A percentile compares a stretch with the other conserved stretches of the same genome.
phyloP scores from a whole-genome alignment of 2,797 vertebrate genomes.

The Phalanger gymnotis region DNA sequence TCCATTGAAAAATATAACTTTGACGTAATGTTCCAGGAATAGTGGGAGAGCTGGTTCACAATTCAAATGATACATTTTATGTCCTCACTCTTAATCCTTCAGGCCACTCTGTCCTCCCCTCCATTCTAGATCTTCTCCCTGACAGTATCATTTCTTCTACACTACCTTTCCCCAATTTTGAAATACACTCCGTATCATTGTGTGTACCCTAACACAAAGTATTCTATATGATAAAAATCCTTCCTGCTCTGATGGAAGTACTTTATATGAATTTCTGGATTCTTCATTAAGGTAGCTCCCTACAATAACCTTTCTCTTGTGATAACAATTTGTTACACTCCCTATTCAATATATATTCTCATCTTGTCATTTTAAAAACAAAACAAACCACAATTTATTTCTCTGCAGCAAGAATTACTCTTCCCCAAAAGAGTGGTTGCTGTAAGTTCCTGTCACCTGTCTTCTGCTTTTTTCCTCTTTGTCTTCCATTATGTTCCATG shows the following conservation, averaged over 20 bases:
- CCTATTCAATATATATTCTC: not conserved
- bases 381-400: not conserved
- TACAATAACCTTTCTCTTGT: not conserved
- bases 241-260: not conserved
- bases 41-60: not conserved
- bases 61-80: not conserved
- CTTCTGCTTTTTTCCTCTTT: constrained; percentile 15
- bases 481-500: not conserved
- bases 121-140: not conserved
- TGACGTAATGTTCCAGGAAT: not conserved
- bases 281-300: not conserved
- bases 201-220: not conserved
- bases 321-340: not conserved
- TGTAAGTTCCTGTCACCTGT: not conserved
- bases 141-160: not conserved
- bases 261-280: not conserved
- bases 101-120: not conserved
- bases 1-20: not conserved
- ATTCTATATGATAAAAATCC: not conserved
- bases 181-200: not conserved
- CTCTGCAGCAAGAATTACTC: not conserved
- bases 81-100: not conserved
- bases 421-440: not conserved
- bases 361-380: not conserved
- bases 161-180: not conserved